These are phyloP conservation scores for Etheostoma perlongum DNA, from an alignment of 2,797 vertebrate species.

Conservation along the genomic window DNA sequence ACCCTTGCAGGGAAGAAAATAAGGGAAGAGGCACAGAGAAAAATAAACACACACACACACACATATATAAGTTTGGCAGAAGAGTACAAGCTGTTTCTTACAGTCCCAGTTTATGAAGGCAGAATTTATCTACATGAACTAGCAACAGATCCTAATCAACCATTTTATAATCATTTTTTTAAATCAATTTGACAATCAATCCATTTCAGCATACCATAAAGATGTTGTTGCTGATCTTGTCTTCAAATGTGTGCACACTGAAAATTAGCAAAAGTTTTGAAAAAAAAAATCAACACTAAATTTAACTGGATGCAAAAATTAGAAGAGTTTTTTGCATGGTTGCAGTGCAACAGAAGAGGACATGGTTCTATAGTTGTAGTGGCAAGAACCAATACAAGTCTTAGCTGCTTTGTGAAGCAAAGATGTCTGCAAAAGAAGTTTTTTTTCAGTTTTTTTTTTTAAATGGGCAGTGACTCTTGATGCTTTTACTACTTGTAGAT, in stretches of 20 bases:
- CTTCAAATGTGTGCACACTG: background rate
- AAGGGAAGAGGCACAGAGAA: background rate
- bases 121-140: background rate
- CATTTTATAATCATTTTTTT: background rate
- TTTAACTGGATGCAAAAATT: background rate
- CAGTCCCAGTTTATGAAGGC: constrained; percentile 4
- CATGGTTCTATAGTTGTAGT: too few relatives aligned
- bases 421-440: background rate
- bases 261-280: too few relatives aligned
- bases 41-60: constrained; percentile 25
- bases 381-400: too few relatives aligned
- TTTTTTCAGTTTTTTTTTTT: too few relatives aligned
- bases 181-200: too few relatives aligned
- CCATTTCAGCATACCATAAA: too few relatives aligned
- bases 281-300: background rate
- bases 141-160: constrained; percentile 14
- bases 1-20: constrained; percentile 38
- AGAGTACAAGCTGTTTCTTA: constrained; percentile 10
- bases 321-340: background rate
- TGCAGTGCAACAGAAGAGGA: too few relatives aligned
- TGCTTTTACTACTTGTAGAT: background rate
- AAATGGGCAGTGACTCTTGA: too few relatives aligned
- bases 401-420: background rate
- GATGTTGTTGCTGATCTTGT: background rate
- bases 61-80: background rate